Base-by-base conservation (phyloP, 2,113 vertebrate species). In the Meriones unguiculatus region DNA sequence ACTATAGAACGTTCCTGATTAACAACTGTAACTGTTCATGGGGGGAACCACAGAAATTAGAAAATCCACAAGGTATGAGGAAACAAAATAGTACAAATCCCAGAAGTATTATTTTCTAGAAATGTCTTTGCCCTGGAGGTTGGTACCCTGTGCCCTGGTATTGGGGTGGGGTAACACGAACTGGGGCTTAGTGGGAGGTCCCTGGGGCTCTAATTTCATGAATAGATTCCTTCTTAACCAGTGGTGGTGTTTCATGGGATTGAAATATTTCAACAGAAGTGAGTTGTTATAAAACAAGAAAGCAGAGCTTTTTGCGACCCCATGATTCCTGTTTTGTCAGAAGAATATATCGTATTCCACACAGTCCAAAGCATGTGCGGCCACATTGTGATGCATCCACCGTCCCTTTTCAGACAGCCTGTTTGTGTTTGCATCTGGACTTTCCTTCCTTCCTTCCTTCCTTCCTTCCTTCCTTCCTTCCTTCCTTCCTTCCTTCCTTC, bases 191-290 rank as follows among this genome's bases (percentile, higher is more conserved):
- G 5, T 30, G 8, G 22, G 80, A 69, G 3, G 12, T 57, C 24
- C 17, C 0, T 1, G 9, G 69, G 15, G 11, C 46, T 30, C 25
- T 10, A 1, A n/a, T 17, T 28, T 82, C 12, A 24, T 10, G 18
- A 59, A 46, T 62, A 32, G 18, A n/a, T 24, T 84, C 2, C 57
- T n/a, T 72, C 32, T 46, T 12, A 38, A 5, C 52, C 12, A 62
- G 38, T 50, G 13, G 1, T 62, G 52, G 7, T 2, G 32, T 50
- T 54, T 64, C 13, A 6, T 64, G 30, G 5, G 5, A 50, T 8
- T 11, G 2, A 7, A 9, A 20, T 52, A 52, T 20, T 46, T 85
- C n/a, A 41, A 41, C 25, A 65, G 7, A 8, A 65, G 41, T 30
- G 14, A 65, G 24, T 10, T 64, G 14, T 25, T 65, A 65, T 46